Evolutionary conservation across 2,113 vertebrate species (phyloP).

Genomic region (Dipodomys ordii): DNA sequence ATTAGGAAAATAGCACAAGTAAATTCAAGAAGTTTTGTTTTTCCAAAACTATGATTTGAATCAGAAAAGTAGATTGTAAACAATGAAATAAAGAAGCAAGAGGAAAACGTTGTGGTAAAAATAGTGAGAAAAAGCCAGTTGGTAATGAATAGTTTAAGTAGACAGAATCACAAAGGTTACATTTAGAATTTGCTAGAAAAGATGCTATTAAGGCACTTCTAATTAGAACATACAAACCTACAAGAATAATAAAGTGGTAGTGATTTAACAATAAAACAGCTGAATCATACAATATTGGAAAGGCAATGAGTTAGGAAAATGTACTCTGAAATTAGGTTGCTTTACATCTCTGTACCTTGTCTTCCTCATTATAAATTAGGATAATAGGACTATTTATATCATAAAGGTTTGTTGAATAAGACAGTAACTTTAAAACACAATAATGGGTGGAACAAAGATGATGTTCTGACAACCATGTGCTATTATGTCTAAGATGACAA

Average conservation of each 20-base stretch:
- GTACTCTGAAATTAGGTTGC: background rate
- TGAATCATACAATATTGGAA: background rate
- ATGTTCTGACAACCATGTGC: background rate
- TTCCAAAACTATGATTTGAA: background rate
- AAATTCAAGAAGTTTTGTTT: background rate
- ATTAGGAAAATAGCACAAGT: background rate
- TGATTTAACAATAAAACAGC: background rate
- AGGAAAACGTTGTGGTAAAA: slow-evolving; percentile 9
- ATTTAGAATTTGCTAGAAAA: slow-evolving; percentile 42
- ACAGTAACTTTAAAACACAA: background rate
- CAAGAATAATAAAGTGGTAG: background rate
- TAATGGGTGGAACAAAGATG: background rate
- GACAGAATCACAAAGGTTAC: background rate
- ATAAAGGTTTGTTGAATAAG: background rate
- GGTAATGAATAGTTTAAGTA: background rate
- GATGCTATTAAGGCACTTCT: background rate
- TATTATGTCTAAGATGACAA: slow-evolving; percentile 3
- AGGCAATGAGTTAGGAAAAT: background rate
- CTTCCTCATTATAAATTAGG: background rate
- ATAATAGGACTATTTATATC: background rate
- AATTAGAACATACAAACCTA: background rate
- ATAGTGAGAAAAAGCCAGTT: background rate
- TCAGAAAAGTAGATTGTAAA: slow-evolving; percentile 19
- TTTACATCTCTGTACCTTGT: background rate
- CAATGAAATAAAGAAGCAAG: slow-evolving; percentile 19